A percentile compares a stretch with the other conserved stretches of the same genome.
These are phyloP conservation scores for Resseliella maxima DNA, from an alignment of 2,888 invertebrate genomes.

Conservation along the genomic window DNA sequence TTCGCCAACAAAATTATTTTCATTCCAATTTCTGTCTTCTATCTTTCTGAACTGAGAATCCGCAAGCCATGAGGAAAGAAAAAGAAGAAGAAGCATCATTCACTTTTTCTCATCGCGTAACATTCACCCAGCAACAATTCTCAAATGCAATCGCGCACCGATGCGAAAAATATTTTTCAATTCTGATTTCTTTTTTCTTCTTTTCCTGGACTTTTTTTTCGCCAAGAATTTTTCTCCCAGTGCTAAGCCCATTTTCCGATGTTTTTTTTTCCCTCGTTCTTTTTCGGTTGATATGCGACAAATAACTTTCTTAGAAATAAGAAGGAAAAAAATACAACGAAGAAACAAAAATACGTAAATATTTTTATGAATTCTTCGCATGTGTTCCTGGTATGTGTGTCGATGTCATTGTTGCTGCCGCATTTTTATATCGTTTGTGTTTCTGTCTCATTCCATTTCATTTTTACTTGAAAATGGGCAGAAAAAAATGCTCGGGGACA, in stretches of 20 bases:
- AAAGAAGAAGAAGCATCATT: neutral
- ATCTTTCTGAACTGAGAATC: neutral
- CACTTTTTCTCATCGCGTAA: too few species aligned
- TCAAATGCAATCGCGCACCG: neutral
- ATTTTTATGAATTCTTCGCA: conserved; percentile 28
- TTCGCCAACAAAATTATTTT: neutral
- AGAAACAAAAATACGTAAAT: neutral
- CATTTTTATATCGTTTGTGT: neutral
- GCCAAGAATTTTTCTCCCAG: neutral
- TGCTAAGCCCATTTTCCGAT: neutral
- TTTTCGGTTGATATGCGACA: neutral
- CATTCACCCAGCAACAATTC: neutral
- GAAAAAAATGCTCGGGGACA: too few species aligned
- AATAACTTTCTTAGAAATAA: neutral
- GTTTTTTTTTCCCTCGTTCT: neutral
- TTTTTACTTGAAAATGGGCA: too few species aligned
- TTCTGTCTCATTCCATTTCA: neutral
- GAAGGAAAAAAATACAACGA: neutral
- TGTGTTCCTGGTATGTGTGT: neutral
- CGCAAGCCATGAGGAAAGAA: neutral
- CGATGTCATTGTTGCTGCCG: conserved; percentile 2
- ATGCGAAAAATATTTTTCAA: neutral
- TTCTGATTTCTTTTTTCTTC: conserved; percentile 20
- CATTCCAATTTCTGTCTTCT: neutral
- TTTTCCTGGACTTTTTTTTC: too few species aligned